These are phyloP conservation scores for Promerops cafer DNA, from an alignment of 2,113 vertebrate species.

Conservation along the genomic window DNA sequence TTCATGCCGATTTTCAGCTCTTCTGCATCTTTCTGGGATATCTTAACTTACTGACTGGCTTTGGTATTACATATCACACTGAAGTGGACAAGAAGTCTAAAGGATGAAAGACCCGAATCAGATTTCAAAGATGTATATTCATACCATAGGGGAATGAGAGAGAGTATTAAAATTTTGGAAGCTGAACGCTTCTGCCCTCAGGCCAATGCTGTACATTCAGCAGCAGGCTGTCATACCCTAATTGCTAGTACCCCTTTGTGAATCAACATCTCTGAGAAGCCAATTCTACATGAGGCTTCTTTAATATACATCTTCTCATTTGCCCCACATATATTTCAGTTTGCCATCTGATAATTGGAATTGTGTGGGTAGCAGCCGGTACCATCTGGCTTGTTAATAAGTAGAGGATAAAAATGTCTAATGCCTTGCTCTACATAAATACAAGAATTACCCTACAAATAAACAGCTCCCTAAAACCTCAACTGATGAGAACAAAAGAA, in stretches of 20 bases:
- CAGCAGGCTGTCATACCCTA: slow-evolving; percentile 48
- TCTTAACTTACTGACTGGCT: neutral
- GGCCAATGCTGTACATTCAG: neutral
- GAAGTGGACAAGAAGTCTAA: neutral
- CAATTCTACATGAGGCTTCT: slow-evolving; percentile 40
- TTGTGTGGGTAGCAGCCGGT: slow-evolving; percentile 63
- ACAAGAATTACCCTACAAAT: slow-evolving; percentile 62
- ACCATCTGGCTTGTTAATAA: slow-evolving; percentile 69
- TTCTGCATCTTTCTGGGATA: neutral
- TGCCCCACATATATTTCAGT: slow-evolving; percentile 64
- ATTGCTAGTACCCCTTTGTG: slow-evolving; percentile 41
- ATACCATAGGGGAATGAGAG: neutral
- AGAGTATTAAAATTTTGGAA: neutral
- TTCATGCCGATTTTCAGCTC: neutral
- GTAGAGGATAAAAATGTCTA: slow-evolving; percentile 67
- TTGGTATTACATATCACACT: neutral
- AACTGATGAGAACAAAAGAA: slow-evolving; percentile 50
- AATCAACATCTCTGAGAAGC: slow-evolving; percentile 52
- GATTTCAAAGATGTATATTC: neutral
- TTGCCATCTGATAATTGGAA: slow-evolving; percentile 67
- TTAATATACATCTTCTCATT: slow-evolving; percentile 64
- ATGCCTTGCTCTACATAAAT: slow-evolving; percentile 66
- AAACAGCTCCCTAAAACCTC: slow-evolving; percentile 58
- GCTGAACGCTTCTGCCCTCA: neutral
- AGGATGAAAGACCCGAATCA: neutral